A percentile compares a stretch with the other conserved stretches of the same genome.
phyloP scores from a whole-genome alignment of 2,888 invertebrate species.

The Hyles lineata region DNA sequence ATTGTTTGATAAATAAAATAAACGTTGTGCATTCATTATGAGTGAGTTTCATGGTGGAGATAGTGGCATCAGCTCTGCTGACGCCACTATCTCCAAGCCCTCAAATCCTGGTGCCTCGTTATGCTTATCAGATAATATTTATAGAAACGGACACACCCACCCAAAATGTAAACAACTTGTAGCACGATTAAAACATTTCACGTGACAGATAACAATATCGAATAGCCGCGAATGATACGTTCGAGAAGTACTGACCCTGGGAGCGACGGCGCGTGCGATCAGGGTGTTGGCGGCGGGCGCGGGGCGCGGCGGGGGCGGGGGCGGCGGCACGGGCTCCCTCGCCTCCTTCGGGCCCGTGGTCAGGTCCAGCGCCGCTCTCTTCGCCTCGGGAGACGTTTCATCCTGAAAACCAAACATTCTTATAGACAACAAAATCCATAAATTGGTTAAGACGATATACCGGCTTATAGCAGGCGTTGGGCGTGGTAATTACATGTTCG shows the following conservation, averaged over 20 bases:
- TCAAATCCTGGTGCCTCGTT: no score
- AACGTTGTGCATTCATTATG: no score
- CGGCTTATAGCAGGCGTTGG: not conserved
- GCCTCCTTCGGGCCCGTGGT: constrained; percentile 43
- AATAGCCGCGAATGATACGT: not conserved
- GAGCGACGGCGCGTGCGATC: not conserved
- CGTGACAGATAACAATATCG: not conserved
- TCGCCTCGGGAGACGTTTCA: constrained; percentile 51
- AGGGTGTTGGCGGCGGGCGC: not conserved
- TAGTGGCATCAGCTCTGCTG: no score
- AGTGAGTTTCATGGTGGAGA: no score
- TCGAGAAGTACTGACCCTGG: not conserved
- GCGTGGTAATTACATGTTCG: constrained; percentile 50
- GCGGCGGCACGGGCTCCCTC: constrained; percentile 30
- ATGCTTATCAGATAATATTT: not conserved
- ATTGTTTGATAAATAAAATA: no score
- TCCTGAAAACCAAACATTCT: constrained; percentile 42
- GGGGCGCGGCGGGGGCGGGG: constrained; percentile 22
- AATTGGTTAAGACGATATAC: not conserved
- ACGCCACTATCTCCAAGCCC: no score
- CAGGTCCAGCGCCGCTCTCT: constrained; percentile 68
- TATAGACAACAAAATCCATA: constrained; percentile 1
- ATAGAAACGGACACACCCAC: not conserved
- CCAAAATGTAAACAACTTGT: not conserved
- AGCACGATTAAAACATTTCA: not conserved